Evolutionary conservation across 2,797 vertebrate species (phyloP), one percentile per base, ranked within the genome.

Genomic region (Chaenodraco wilsoni): DNA sequence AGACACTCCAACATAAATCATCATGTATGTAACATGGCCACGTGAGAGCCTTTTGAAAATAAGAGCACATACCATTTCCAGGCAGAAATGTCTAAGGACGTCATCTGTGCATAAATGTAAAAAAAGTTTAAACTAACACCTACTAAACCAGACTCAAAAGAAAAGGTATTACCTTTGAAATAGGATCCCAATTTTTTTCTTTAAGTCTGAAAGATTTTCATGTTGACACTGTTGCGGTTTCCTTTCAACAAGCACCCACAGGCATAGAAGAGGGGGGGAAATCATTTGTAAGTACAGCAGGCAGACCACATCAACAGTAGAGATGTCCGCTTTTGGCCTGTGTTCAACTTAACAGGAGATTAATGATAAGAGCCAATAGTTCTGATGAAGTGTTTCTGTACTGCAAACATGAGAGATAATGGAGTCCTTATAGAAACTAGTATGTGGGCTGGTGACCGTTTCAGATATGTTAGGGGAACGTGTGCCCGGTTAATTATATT

Each of bases 211-310:
- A 49, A 76, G 31, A 68, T 74, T 68, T 65, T 72, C 37, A 74
- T 75, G 76, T 80, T 76, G 66, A 83, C 56, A 82, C 57, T 46
- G 72, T 44, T 63, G 81, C 1, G 17, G 60, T 72, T 86, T 88
- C 21, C 68, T 88, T 84, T 83, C 65, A 81, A 72, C 62, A 74
- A 77, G 60, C 44, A 59, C 44, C 74, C 3, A 15, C 74, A 77
- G 64, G 72, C 58, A 58, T 14, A 14, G 37, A 37, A 46, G 44
- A 52, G 21, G 5, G 3, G 31, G 13, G 54, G 16, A 50, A 50
- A 55, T 50, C 9, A 49, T 69, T 72, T 71, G 76, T 60, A 82
- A 51, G 69, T 62, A 21, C 17, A 69, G 43, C 8, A 7, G 44
- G 68, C 49, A 17, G 9, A 77, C 64, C 49, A 65, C 78, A 77